Conservation (phyloP, 2,113 vertebrate species). For the Enhydra lutris region DNA sequence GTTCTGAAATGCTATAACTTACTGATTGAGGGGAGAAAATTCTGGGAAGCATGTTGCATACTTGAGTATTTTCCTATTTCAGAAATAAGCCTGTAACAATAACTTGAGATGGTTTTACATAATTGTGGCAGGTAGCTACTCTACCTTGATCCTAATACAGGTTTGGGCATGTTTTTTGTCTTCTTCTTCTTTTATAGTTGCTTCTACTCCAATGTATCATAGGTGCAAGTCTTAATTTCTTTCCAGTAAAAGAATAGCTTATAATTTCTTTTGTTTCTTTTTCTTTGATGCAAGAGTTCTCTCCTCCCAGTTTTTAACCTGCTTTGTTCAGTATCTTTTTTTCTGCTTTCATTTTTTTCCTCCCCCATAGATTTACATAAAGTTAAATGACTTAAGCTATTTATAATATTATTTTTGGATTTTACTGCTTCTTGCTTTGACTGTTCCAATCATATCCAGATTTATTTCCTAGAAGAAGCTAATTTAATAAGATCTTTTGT, state of each 20-base stretch:
- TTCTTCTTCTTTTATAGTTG: slow-evolving; percentile 55
- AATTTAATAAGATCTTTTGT: slow-evolving; percentile 58
- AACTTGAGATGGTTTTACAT: slow-evolving; percentile 63
- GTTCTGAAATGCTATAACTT: slow-evolving; percentile 73
- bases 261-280: slow-evolving; percentile 70
- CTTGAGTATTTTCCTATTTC: slow-evolving; percentile 58
- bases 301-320: slow-evolving; percentile 59
- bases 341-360: slow-evolving; percentile 50
- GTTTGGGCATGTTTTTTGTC: background rate
- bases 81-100: slow-evolving; percentile 68
- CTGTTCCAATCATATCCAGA: slow-evolving; percentile 51
- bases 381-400: slow-evolving; percentile 63
- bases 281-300: slow-evolving; percentile 69
- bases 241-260: slow-evolving; percentile 69
- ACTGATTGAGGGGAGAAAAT: slow-evolving; percentile 61
- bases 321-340: slow-evolving; percentile 55
- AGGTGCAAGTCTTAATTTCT: slow-evolving; percentile 63
- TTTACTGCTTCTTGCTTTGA: slow-evolving; percentile 55
- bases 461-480: slow-evolving; percentile 66
- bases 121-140: slow-evolving; percentile 53
- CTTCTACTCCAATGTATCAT: slow-evolving; percentile 41
- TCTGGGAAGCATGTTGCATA: slow-evolving; percentile 57
- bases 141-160: slow-evolving; percentile 28
- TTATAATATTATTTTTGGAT: slow-evolving; percentile 59
- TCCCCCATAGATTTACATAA: slow-evolving; percentile 59